Conservation (phyloP, 2,888 invertebrate species). For the Troides aeacus region DNA sequence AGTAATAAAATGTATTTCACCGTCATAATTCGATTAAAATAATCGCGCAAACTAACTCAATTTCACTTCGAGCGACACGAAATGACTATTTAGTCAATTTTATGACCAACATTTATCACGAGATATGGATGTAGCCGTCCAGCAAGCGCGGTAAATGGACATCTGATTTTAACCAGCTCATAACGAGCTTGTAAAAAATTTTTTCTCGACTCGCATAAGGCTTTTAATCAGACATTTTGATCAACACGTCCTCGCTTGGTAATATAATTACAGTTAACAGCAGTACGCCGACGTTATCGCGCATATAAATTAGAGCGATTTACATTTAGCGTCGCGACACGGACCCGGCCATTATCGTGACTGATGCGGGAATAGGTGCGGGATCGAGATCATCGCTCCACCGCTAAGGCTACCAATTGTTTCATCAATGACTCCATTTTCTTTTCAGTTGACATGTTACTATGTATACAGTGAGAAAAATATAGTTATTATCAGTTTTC, state of each 20-base stretch:
- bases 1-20: constrained; percentile 18
- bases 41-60: constrained; percentile 22
- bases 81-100: constrained; percentile 31
- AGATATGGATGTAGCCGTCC: constrained; percentile 20
- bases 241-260: constrained; percentile 78
- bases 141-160: constrained; percentile 28
- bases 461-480: neutral
- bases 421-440: constrained; percentile 31
- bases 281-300: constrained; percentile 78
- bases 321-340: constrained; percentile 77
- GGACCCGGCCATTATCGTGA: constrained; percentile 72
- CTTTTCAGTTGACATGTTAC: neutral
- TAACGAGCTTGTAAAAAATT: constrained; percentile 42
- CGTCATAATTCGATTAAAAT: constrained; percentile 25
- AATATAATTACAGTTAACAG: constrained; percentile 80
- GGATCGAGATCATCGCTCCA: constrained; percentile 57
- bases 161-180: constrained; percentile 32
- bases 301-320: constrained; percentile 79
- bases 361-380: constrained; percentile 71
- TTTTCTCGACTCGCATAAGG: constrained; percentile 61
- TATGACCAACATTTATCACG: constrained; percentile 29
- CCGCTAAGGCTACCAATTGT: constrained; percentile 33
- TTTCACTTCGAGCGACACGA: constrained; percentile 22
- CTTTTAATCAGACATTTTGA: constrained; percentile 75
- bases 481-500: no score